Base-by-base conservation (phyloP, 1,140 invertebrate genomes). In the Panagrolaimus sp. region DNA sequence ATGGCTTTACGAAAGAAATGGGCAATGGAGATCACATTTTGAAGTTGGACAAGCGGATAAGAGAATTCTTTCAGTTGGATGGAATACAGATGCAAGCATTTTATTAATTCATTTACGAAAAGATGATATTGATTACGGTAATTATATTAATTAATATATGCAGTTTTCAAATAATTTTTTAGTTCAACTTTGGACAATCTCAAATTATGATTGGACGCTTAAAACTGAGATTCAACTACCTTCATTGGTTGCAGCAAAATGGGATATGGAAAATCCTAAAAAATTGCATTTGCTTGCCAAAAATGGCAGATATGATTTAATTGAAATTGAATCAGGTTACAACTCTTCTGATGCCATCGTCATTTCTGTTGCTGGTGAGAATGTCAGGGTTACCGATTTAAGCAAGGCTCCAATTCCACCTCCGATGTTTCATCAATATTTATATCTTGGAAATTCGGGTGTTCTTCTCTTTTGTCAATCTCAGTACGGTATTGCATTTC, bases 1-100 rank as follows among this genome's bases (percentile, higher is more conserved):
- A 86, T 89, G n/a, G 10, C 89, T 94, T 72, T 93, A 93, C 85
- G 93, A 96, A 79, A 93, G 91, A 81, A 96, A 96, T 88, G 93
- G 93, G 6, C 84, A 95, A 14, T 88, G 89, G 75, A 91, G 94
- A 85, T 89, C 90, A 55, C 90, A 92, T 76, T 91, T 94, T 79
- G 80, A 83, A 0, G 88, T 89, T 76, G 83, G 86, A 76, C 65
- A 85, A 26, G 78, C 84, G 21, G 85, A 88, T 74, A 72, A 67
- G 75, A 47, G 38, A 45, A 70, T 76, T 15, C 43, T 58, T 12
- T 71, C 43, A 10, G 24, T 74, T 24, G 26, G 48, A 0, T 74
- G 73, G 74, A 74, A 76, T 44, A 70, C 63, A 17, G 73, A 76
- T 43, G 15, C 71, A 14, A 43, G 73, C 12, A 48, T 73, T 38